A percentile compares a stretch with the other conserved stretches of the same genome.
These are phyloP conservation scores for Julus scanicus DNA, from an alignment of 2,888 invertebrate species.

Conservation along the genomic window DNA sequence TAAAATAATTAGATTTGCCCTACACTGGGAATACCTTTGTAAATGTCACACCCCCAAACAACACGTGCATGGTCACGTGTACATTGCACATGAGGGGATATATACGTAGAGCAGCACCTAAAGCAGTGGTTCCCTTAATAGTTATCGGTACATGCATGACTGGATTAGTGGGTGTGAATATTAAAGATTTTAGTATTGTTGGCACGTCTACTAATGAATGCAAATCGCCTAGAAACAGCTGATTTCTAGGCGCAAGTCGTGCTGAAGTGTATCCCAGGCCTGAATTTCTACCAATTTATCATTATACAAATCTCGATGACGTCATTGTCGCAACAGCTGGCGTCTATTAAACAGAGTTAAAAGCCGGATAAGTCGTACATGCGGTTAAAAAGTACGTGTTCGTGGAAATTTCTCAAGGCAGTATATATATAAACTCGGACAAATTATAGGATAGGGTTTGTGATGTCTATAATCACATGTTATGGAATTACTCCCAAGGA, in stretches of 20 bases:
- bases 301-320: neutral
- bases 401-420: constrained; percentile 16
- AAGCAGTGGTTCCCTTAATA: too few relatives aligned
- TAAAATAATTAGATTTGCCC: too few relatives aligned
- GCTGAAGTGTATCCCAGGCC: neutral
- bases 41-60: too few relatives aligned
- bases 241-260: neutral
- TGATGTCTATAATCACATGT: neutral
- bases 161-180: too few relatives aligned
- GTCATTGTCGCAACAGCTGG: neutral
- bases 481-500: neutral
- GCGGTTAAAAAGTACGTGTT: neutral
- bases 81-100: too few relatives aligned
- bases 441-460: constrained; percentile 8
- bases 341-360: neutral
- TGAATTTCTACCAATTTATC: neutral
- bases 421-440: constrained; percentile 4
- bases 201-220: neutral
- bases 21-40: too few relatives aligned
- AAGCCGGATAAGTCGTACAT: neutral
- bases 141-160: too few relatives aligned
- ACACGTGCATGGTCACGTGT: too few relatives aligned
- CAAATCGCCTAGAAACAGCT: neutral
- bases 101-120: too few relatives aligned
- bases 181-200: too few relatives aligned